phyloP scores from a whole-genome alignment of 2,797 vertebrate genomes.

The Apodemus agrarius region DNA sequence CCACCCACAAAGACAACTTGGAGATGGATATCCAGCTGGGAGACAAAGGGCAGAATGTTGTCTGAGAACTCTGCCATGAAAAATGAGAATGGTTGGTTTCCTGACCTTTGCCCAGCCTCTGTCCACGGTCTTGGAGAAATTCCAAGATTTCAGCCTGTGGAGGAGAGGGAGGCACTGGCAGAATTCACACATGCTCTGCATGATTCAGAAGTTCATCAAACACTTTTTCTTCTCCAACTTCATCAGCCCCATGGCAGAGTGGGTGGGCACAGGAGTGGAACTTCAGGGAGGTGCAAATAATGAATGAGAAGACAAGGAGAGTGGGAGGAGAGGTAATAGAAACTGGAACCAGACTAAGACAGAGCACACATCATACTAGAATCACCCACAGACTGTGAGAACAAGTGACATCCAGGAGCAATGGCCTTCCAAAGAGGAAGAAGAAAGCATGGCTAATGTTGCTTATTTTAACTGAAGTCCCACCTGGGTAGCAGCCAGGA shows the following conservation, averaged over 20 bases:
- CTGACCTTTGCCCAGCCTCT: constrained; percentile 60
- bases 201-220: constrained; percentile 27
- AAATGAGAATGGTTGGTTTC: constrained; percentile 74
- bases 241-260: not conserved
- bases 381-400: not conserved
- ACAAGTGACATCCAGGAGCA: not conserved
- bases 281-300: not conserved
- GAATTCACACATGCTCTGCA: not conserved
- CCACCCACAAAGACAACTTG: constrained; percentile 51
- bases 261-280: not conserved
- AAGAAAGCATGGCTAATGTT: constrained; percentile 60
- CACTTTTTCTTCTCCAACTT: constrained; percentile 6
- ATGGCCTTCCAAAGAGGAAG: constrained; percentile 33
- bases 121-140: constrained; percentile 62
- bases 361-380: rapidly evolving
- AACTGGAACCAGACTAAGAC: not conserved
- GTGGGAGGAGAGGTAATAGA: not conserved
- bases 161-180: constrained; percentile 16
- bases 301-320: not conserved
- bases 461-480: constrained; percentile 55
- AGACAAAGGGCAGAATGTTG: constrained; percentile 35
- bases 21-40: constrained; percentile 37
- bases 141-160: constrained; percentile 61
- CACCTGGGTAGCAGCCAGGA: constrained; percentile 59
- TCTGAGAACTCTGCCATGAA: not conserved